These are phyloP conservation scores for Molorchus minor DNA, from an alignment of 2,888 invertebrate species.

Conservation along the genomic window DNA sequence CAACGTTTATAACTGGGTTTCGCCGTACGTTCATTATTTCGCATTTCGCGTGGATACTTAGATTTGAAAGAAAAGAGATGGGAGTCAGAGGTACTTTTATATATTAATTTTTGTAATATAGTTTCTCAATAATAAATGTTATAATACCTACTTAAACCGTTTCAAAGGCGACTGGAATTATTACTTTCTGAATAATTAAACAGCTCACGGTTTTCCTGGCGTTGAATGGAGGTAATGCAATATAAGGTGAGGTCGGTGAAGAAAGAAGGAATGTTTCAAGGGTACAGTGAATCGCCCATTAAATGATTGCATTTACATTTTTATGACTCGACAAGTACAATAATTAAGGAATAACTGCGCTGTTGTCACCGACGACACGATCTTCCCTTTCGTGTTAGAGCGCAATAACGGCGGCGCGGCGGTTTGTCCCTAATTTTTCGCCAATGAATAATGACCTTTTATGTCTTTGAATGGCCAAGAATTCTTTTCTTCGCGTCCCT, in stretches of 20 bases:
- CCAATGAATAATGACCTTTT: constrained; percentile 13
- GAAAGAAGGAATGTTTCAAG: constrained; percentile 7
- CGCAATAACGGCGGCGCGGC: constrained; percentile 2
- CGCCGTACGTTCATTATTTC: too few relatives aligned
- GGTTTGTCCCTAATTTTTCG: constrained; percentile 17
- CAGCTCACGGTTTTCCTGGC: too few relatives aligned
- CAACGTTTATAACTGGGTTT: too few relatives aligned
- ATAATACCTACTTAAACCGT: too few relatives aligned
- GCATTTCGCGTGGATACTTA: too few relatives aligned
- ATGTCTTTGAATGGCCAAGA: neutral
- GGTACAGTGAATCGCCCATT: constrained; percentile 29
- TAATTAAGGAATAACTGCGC: constrained; percentile 19
- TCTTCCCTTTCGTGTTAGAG: constrained; percentile 13
- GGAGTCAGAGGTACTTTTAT: too few relatives aligned
- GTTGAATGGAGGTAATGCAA: constrained; percentile 42
- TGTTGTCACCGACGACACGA: constrained; percentile 16
- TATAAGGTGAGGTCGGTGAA: constrained; percentile 40
- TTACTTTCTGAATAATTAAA: too few relatives aligned
- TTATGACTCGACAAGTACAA: constrained; percentile 27
- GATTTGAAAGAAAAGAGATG: too few relatives aligned
- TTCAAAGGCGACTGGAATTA: too few relatives aligned
- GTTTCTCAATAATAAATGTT: too few relatives aligned
- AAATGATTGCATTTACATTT: constrained; percentile 37
- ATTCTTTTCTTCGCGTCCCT: neutral
- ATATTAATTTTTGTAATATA: too few relatives aligned